phyloP scores from a whole-genome alignment of 2,888 invertebrate species.

The Nephrotoma appendiculata region DNA sequence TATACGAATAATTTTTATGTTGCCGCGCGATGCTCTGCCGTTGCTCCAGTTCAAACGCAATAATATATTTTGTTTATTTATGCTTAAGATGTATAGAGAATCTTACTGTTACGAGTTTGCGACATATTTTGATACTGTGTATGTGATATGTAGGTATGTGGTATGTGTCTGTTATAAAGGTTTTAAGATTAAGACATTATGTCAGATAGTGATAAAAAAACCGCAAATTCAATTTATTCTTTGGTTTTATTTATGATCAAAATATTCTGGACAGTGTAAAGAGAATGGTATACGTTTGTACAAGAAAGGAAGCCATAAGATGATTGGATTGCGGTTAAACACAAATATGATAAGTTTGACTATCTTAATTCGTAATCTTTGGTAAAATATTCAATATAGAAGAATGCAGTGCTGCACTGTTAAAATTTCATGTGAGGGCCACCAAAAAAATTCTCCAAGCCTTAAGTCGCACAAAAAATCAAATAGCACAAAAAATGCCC shows the following conservation, averaged over 20 bases:
- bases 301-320: neutral
- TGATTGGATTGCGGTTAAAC: too few species aligned
- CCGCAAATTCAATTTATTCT: neutral
- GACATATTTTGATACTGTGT: neutral
- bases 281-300: neutral
- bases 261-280: neutral
- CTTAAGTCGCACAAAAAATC: too few species aligned
- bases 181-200: neutral
- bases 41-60: neutral
- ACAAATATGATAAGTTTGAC: neutral
- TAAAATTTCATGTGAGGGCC: too few species aligned
- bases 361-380: neutral
- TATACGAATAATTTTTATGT: neutral
- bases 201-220: neutral
- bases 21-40: neutral
- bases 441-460: too few species aligned
- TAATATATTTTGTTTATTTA: neutral
- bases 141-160: neutral
- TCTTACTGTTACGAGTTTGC: neutral
- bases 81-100: neutral
- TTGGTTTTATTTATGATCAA: neutral
- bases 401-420: neutral
- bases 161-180: neutral
- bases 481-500: too few species aligned
- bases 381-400: neutral